phyloP scores from a whole-genome alignment of 1,140 invertebrate species.

The Papilio xuthus region DNA sequence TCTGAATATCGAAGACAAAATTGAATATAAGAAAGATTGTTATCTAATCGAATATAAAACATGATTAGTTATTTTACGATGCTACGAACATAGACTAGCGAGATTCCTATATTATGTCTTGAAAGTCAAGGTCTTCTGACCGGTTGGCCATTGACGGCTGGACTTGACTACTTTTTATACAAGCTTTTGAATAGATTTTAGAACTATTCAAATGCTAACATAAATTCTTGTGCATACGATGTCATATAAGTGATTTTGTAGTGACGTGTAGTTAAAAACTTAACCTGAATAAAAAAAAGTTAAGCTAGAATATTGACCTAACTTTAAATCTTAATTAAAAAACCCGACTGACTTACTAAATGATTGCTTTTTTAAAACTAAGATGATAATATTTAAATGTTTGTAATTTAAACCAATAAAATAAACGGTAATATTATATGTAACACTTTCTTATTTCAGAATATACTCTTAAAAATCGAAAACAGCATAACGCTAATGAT shows the following conservation, averaged over 20 bases:
- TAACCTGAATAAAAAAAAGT: too few species aligned
- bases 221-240: neutral
- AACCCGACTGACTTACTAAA: too few species aligned
- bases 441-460: too few species aligned
- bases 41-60: neutral
- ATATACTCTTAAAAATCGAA: too few species aligned
- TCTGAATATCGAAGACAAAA: neutral
- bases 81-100: neutral
- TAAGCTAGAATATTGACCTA: too few species aligned
- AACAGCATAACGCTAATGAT: too few species aligned
- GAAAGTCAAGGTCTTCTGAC: conserved; percentile 14
- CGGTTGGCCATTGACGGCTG: neutral
- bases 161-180: neutral
- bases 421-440: too few species aligned
- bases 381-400: too few species aligned
- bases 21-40: neutral
- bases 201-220: neutral
- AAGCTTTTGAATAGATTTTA: neutral
- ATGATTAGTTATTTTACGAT: neutral
- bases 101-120: neutral
- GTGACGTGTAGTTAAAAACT: neutral
- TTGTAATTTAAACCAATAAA: too few species aligned
- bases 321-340: too few species aligned
- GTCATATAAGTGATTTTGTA: neutral
- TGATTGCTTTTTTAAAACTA: too few species aligned